These are phyloP conservation scores for Boulengeromyrus knoepffleri DNA, from an alignment of 2,113 vertebrate species.

Conservation along the genomic window DNA sequence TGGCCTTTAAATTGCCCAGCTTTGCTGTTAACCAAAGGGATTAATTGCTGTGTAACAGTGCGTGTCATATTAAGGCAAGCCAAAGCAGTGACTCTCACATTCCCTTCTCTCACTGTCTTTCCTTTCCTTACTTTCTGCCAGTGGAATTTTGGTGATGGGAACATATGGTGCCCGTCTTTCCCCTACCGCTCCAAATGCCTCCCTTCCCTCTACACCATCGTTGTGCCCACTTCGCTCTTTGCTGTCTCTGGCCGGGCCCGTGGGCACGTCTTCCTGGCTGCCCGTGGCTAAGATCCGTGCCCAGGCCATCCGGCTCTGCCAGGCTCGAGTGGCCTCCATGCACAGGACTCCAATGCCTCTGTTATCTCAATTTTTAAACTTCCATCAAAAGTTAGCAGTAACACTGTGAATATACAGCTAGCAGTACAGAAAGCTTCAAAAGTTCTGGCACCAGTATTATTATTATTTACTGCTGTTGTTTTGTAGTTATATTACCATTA, in stretches of 20 bases:
- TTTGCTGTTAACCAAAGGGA: neutral
- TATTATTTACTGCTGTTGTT: neutral
- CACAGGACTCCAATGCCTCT: neutral
- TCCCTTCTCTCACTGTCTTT: neutral
- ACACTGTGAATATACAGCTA: neutral
- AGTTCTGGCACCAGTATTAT: neutral
- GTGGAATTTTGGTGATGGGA: neutral
- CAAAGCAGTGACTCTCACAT: neutral
- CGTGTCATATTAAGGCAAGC: neutral
- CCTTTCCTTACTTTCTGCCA: neutral
- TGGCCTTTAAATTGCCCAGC: neutral
- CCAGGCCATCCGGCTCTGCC: neutral
- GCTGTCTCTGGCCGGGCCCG: neutral
- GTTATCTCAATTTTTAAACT: neutral
- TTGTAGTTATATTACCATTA: neutral
- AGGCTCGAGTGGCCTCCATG: neutral
- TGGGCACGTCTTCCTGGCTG: neutral
- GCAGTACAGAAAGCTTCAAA: neutral
- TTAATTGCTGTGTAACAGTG: neutral
- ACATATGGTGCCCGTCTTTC: constrained; percentile 8
- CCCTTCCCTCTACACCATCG: neutral
- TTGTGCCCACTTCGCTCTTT: neutral
- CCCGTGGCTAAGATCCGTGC: neutral
- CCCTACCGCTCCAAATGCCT: neutral
- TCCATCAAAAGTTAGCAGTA: neutral